Percentiles rank a stretch among this genome's conserved stretches.
These are phyloP conservation scores for Amphipyra tragopoginis DNA, from an alignment of 2,888 invertebrate genomes.

Conservation along the genomic window DNA sequence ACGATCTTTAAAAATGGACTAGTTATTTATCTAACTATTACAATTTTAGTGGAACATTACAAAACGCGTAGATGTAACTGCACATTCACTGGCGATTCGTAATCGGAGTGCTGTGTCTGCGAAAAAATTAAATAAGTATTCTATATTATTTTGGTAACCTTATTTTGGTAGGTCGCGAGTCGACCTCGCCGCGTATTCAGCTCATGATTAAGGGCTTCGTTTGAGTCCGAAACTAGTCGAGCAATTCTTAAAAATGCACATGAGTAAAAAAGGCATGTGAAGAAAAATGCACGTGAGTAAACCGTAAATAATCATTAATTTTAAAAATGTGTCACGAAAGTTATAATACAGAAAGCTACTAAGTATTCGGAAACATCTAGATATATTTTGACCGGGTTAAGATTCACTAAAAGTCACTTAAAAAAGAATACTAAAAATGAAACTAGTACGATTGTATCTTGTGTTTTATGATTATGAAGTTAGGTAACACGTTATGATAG, in stretches of 20 bases:
- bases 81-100: conserved; percentile 25
- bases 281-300: too few species aligned
- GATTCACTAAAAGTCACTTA: conserved; percentile 21
- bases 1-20: conserved; percentile 12
- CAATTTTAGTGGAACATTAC: conserved; percentile 36
- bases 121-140: conserved; percentile 27
- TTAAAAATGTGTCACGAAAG: too few species aligned
- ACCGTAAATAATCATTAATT: too few species aligned
- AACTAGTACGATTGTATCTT: conserved; percentile 13
- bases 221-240: too few species aligned
- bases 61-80: conserved; percentile 34
- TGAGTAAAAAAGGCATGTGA: too few species aligned
- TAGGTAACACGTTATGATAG: conserved; percentile 16
- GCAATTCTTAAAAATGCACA: too few species aligned
- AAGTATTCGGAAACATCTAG: conserved; percentile 31
- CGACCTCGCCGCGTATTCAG: too few species aligned
- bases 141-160: too few species aligned
- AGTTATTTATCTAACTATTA: conserved; percentile 28
- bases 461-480: conserved; percentile 6
- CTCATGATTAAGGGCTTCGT: too few species aligned
- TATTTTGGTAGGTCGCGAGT: too few species aligned
- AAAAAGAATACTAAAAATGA: conserved; percentile 1
- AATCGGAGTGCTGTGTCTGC: conserved; percentile 23
- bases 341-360: too few species aligned
- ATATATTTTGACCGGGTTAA: conserved; percentile 34